Base-by-base conservation (phyloP, 2,797 vertebrate genomes). In the Telmatherina bonti region DNA sequence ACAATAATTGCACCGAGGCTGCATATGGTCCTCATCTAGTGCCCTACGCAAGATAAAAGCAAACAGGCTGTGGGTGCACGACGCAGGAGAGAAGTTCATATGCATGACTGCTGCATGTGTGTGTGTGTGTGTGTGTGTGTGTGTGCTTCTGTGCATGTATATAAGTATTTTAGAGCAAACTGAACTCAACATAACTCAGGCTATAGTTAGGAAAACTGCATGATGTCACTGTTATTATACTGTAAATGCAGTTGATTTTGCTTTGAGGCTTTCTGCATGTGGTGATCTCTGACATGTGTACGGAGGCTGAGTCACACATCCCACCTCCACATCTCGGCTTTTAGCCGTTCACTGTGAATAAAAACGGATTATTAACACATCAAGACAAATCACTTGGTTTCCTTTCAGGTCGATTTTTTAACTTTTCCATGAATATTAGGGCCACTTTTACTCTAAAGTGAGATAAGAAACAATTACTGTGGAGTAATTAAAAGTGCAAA, bases 1-100 rank as follows among this genome's bases (percentile, higher is more conserved):
- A 67, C 79, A 75, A 61, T 88, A 86, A 91, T 89, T 90, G 85
- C 79, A 57, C 83, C 51, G 81, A 60, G 85, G 83, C 85, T 86
- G 81, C 91, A 93, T 87, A 88, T 94, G 92, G 87, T 92, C 90
- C 88, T 92, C 87, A 93, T 94, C 93, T 93, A 71, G 73, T 60
- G 74, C 65, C 69, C 68, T 58, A 83, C 1, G 36, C 57, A 78
- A 85, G 89, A 91, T 92, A 81, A 93, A 92, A 92, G 91, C 72
- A 77, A 77, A 80, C 78, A 58, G 79, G 72, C 84, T 72, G 79
- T 55, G 49, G 60, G 75, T 73, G 81, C 58, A 71, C 86, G 33
- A 83, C 57, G 69, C 78, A 79, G 85, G 79, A 76, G 85, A 82
- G 79, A 67, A 75, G 43, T 52, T 56, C 35, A 57, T 24, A 45